phyloP scores from a whole-genome alignment of 2,797 vertebrate species.

The Onychomys leucogaster region DNA sequence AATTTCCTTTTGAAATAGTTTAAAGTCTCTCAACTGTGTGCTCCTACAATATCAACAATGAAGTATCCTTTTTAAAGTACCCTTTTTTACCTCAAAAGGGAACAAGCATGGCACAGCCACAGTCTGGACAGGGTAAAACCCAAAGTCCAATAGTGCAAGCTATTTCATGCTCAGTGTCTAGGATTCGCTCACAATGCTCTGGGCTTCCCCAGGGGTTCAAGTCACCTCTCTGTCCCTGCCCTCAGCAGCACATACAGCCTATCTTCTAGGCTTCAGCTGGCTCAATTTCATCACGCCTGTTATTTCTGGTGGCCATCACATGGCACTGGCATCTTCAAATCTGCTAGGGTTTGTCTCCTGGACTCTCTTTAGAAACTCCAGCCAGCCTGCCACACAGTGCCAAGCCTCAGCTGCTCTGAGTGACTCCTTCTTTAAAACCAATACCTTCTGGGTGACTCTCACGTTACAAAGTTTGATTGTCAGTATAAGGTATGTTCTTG shows the following conservation, averaged over 20 bases:
- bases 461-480: not conserved
- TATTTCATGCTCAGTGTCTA: not conserved
- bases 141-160: not conserved
- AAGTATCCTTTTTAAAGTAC: too few species aligned
- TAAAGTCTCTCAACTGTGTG: too few species aligned
- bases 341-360: not conserved
- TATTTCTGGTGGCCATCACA: not conserved
- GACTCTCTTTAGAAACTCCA: not conserved
- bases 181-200: not conserved
- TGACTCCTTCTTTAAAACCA: not conserved
- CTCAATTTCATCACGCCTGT: not conserved
- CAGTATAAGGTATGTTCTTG: not conserved
- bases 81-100: too few species aligned
- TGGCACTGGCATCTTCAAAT: not conserved
- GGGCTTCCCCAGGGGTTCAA: not conserved
- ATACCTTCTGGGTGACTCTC: not conserved
- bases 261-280: not conserved
- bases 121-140: not conserved
- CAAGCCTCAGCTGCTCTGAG: not conserved
- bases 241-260: not conserved
- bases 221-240: not conserved
- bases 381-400: not conserved
- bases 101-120: not conserved
- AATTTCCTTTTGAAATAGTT: too few species aligned
- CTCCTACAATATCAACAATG: too few species aligned